Evolutionary conservation across 2,113 vertebrate genomes (phyloP).

Genomic region (Elgaria multicarinata): DNA sequence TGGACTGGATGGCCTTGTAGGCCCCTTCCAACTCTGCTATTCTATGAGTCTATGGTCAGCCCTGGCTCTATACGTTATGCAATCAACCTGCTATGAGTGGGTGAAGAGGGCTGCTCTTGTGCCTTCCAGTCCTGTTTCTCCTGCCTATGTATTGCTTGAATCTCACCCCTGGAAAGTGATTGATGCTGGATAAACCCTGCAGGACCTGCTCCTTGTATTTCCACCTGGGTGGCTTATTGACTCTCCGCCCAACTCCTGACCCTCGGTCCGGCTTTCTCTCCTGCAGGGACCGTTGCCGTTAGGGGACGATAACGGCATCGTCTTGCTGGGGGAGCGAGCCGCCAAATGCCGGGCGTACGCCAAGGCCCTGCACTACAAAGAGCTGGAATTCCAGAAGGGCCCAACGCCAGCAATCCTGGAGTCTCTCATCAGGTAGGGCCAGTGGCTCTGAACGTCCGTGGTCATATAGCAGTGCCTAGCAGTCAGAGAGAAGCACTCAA

Average conservation of each 20-base stretch:
- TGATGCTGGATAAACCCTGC: accelerated
- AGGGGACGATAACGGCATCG: conserved; percentile 96
- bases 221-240: too few species aligned
- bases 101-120: background rate
- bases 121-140: background rate
- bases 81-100: background rate
- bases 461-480: too few species aligned
- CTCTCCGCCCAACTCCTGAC: background rate
- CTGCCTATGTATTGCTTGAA: too few species aligned
- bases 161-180: background rate
- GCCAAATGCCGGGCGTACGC: conserved; percentile 97
- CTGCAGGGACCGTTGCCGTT: conserved; percentile 92
- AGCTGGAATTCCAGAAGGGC: conserved; percentile 98
- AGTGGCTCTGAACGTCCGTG: background rate
- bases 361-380: conserved; percentile 98
- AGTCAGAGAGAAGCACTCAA: background rate
- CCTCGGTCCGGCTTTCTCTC: conserved; percentile 2
- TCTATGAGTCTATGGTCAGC: background rate
- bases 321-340: conserved; percentile 94
- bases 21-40: too few species aligned
- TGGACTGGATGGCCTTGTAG: too few species aligned
- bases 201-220: background rate
- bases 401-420: conserved; percentile 93
- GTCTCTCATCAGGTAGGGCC: conserved; percentile 95
- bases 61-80: background rate